phyloP scores from a whole-genome alignment of 2,113 vertebrate genomes.

The Cottus gobio region DNA sequence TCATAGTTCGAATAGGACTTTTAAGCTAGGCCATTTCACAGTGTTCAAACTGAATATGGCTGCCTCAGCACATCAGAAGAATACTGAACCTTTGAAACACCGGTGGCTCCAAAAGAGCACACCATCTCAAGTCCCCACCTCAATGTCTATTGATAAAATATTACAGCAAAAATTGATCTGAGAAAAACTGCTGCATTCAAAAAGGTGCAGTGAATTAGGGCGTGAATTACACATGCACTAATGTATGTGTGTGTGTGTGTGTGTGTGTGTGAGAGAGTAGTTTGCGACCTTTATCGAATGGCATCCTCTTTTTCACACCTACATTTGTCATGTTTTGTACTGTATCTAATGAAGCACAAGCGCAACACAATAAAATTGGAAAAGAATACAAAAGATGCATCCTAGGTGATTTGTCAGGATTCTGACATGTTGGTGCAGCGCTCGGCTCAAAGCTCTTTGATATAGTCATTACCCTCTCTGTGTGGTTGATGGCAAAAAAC shows the following conservation, averaged over 20 bases:
- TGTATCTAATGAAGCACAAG: slow-evolving; percentile 60
- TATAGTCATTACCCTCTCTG: slow-evolving; percentile 60
- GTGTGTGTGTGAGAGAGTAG: slow-evolving; percentile 5
- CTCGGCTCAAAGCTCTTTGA: slow-evolving; percentile 65
- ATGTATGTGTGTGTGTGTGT: neutral
- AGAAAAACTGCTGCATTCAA: slow-evolving; percentile 28
- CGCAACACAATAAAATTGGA: neutral
- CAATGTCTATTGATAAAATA: slow-evolving; percentile 51
- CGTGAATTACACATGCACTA: slow-evolving; percentile 20
- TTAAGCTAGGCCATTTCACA: slow-evolving; percentile 39
- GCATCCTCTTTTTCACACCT: slow-evolving; percentile 29
- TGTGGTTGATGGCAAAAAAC: slow-evolving; percentile 56
- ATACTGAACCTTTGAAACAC: slow-evolving; percentile 19
- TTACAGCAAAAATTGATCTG: slow-evolving; percentile 29
- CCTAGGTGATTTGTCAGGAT: slow-evolving; percentile 67
- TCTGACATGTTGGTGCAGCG: slow-evolving; percentile 53
- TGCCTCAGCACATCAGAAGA: slow-evolving; percentile 20
- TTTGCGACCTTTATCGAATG: slow-evolving; percentile 61
- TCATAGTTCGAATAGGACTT: slow-evolving; percentile 34
- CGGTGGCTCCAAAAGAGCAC: slow-evolving; percentile 14
- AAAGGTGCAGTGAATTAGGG: slow-evolving; percentile 31
- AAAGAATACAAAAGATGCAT: slow-evolving; percentile 37
- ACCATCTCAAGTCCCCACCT: slow-evolving; percentile 5
- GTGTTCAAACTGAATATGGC: slow-evolving; percentile 34
- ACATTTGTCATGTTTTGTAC: slow-evolving; percentile 58